These are phyloP conservation scores for Smittia sp. DNA, from an alignment of 2,888 invertebrate species.

Conservation along the genomic window DNA sequence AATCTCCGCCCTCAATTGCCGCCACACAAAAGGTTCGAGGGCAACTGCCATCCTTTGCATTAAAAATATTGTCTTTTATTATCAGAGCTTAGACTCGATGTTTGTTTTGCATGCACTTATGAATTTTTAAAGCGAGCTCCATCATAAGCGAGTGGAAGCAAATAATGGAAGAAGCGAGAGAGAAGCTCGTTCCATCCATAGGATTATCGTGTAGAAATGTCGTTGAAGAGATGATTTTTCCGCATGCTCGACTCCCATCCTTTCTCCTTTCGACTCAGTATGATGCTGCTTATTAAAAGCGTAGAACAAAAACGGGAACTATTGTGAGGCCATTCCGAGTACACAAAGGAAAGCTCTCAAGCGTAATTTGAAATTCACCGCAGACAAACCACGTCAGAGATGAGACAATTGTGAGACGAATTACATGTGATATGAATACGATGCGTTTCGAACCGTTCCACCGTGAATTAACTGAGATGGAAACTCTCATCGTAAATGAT, in stretches of 20 bases:
- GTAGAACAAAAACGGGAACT: neutral
- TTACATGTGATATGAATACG: too few species aligned
- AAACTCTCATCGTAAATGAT: too few species aligned
- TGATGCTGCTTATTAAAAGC: conserved; percentile 1
- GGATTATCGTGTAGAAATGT: conserved; percentile 5
- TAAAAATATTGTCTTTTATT: neutral
- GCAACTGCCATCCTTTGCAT: neutral
- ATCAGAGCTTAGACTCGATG: neutral
- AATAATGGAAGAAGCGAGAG: neutral
- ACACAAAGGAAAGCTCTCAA: conserved; percentile 2
- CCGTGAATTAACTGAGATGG: neutral
- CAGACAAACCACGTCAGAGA: neutral
- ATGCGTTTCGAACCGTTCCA: too few species aligned
- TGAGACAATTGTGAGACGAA: neutral
- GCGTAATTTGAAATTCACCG: conserved; percentile 6
- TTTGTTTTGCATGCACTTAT: conserved; percentile 26
- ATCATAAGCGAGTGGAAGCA: neutral
- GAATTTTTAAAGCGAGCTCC: conserved; percentile 15
- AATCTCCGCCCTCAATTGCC: too few species aligned
- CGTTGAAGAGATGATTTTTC: conserved; percentile 25
- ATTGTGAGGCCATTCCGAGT: conserved; percentile 13
- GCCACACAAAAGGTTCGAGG: neutral
- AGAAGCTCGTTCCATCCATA: neutral
- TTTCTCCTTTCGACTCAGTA: neutral
- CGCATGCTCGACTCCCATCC: conserved; percentile 15